Evolutionary conservation across 2,797 vertebrate species (phyloP), one percentile per base, ranked within the genome.

Genomic region (Thripadectes ignobilis): DNA sequence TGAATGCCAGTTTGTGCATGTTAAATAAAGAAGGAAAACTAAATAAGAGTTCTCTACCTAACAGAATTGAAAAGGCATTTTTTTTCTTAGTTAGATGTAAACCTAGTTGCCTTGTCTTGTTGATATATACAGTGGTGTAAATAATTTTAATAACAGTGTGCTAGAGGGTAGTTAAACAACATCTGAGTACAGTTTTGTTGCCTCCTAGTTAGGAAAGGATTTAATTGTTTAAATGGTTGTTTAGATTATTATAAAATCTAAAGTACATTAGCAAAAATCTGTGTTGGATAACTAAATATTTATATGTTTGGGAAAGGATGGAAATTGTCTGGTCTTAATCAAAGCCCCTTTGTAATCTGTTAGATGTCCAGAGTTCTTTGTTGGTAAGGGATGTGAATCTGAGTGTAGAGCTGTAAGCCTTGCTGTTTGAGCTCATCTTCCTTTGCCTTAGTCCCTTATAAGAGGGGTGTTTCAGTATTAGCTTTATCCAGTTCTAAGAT

Each of bases 131-230:
- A 59, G 51, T n/a, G 29, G 26, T 54, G 55, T 71, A 89, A 93
- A 77, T 94, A 84, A 80, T 88, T 94, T 83, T 89, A 91, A 65
- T 84, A 71, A 65, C 30, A 92, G n/a, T n/a, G 15, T 86, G n/a
- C 48, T 82, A 81, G 45, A 57, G 24, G 18, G 48, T 69, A 67
- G 63, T 82, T 89, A 84, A 85, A 85, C 61, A 88, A 45, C 19
- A 68, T 74, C 59, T 38, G 57, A 66, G 32, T 88, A 36, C n/a
- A 90, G 39, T 84, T 92, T 55, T 5, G 26, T 80, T 91, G 48
- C 66, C 38, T 85, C 19, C 45, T 89, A 51, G 11, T 81, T 81
- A 69, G 43, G 58, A 88, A 72, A 63, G 15, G 24, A 48, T 75
- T 80, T 48, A 58, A 67, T 68, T 83, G 14, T 51, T 82, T 71